A percentile compares a stretch with the other conserved stretches of the same genome.
Conservation (phyloP, 1,140 invertebrate genomes). For the Drosophila fuyamai region DNA sequence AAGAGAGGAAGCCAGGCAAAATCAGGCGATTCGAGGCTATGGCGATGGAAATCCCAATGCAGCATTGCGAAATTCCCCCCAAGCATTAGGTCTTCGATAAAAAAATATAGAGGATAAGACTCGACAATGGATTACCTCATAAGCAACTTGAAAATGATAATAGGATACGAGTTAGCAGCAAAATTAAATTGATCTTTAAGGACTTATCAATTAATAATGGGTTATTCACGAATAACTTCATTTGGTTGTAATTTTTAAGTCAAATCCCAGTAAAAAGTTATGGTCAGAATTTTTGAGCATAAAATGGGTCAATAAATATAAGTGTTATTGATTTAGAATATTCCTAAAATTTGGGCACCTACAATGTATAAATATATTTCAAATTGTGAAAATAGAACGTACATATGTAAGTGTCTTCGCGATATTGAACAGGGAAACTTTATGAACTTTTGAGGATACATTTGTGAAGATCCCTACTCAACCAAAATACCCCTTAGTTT, state of each 20-base stretch:
- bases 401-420: too few species aligned
- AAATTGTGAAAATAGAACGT: too few species aligned
- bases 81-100: constrained; percentile 19
- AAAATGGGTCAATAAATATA: too few species aligned
- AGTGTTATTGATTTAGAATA: neutral
- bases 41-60: constrained; percentile 45
- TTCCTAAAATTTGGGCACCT: neutral
- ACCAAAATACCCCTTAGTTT: neutral
- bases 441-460: neutral
- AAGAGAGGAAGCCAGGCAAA: constrained; percentile 27
- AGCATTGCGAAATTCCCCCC: constrained; percentile 47
- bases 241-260: too few species aligned
- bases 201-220: too few species aligned
- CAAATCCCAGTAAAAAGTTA: too few species aligned
- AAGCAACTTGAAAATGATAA: neutral
- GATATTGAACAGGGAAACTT: neutral
- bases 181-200: too few species aligned
- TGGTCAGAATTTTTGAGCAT: too few species aligned
- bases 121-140: constrained; percentile 2
- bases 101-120: neutral
- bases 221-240: too few species aligned
- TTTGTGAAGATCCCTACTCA: neutral
- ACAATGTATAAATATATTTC: too few species aligned
- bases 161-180: neutral
- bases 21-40: constrained; percentile 41